Base-by-base conservation (phyloP, 2,797 vertebrate species). In the Peromyscus melanophrys region DNA sequence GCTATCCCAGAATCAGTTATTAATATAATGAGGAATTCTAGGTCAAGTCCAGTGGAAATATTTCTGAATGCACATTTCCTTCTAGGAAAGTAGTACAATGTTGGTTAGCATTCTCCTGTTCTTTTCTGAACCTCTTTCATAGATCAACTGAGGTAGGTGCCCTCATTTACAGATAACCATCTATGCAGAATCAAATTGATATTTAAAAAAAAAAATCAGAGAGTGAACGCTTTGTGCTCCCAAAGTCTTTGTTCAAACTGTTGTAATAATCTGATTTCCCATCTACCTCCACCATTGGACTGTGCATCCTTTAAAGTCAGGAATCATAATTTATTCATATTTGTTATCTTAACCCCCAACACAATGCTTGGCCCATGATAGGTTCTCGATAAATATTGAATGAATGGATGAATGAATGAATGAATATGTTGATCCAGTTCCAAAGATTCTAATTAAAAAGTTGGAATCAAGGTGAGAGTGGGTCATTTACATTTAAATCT, bases 41-140 rank as follows among this genome's bases (percentile, higher is more conserved):
- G 97, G 96, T 96, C 98, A 96, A 95, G 96, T 95, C 96, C 97
- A 34, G 34, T 46, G 52, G 90, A 96, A 89, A 95, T 80, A 94
- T 87, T 93, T 92, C 93, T 94, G 69, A 91, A 95, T 97, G 65
- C 12, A 55, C 88, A 69, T n/a, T 94, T 94, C 85, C 90, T 93
- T 96, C 73, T 31, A 85, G 92, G 91, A 89, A 95, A 83, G 73
- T 76, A 49, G 63, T 43, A 59, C 37, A 59, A 31, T 76, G 34
- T 43, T 69, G 23, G 43, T 63, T 75, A 43, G 61, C 46, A 75
- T 23, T 93, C n/a, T 69, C 25, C 49, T 76, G 55, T 75, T 71
- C 31, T 63, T 81, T 93, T 82, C 83, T 78, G n/a, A 94, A 93
- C 95, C 77, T 90, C 25, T 92, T 84, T 65, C 94, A 16, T 87